phyloP scores from a whole-genome alignment of 2,888 invertebrate species.

The Drosophila merina region DNA sequence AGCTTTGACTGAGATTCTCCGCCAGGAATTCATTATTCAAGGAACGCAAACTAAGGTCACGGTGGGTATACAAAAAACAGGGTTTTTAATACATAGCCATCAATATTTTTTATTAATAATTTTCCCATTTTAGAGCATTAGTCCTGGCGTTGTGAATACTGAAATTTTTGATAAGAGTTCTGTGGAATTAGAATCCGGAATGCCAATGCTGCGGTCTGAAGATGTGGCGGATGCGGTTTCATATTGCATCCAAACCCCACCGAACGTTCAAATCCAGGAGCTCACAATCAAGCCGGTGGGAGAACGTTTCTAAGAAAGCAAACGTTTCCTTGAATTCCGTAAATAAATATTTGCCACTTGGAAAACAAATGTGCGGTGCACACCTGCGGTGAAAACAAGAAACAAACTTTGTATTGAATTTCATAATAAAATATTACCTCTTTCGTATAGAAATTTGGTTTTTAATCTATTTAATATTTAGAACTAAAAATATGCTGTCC shows the following conservation, averaged over 20 bases:
- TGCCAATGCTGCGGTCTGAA: constrained; percentile 63
- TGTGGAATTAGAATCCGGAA: constrained; percentile 24
- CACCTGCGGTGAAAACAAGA: not conserved
- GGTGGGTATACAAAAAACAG: constrained; percentile 42
- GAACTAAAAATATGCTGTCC: no score
- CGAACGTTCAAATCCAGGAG: constrained; percentile 72
- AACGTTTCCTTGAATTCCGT: not conserved
- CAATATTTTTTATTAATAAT: no score
- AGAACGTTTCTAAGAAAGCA: constrained; percentile 45
- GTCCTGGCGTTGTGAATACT: constrained; percentile 74
- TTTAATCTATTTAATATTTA: no score
- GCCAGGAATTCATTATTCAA: constrained; percentile 75
- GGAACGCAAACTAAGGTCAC: constrained; percentile 70
- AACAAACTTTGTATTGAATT: no score
- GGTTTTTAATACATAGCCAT: no score
- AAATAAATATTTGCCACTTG: not conserved
- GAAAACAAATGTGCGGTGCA: not conserved
- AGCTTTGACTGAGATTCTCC: constrained; percentile 72
- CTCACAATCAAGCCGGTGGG: constrained; percentile 57
- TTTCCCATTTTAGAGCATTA: constrained; percentile 65
- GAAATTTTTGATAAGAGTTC: constrained; percentile 62
- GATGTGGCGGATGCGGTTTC: constrained; percentile 76
- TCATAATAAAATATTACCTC: no score
- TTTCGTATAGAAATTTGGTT: no score
- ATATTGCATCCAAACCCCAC: constrained; percentile 77